phyloP scores from a whole-genome alignment of 2,797 vertebrate species.

The Smutsia temminckii region DNA sequence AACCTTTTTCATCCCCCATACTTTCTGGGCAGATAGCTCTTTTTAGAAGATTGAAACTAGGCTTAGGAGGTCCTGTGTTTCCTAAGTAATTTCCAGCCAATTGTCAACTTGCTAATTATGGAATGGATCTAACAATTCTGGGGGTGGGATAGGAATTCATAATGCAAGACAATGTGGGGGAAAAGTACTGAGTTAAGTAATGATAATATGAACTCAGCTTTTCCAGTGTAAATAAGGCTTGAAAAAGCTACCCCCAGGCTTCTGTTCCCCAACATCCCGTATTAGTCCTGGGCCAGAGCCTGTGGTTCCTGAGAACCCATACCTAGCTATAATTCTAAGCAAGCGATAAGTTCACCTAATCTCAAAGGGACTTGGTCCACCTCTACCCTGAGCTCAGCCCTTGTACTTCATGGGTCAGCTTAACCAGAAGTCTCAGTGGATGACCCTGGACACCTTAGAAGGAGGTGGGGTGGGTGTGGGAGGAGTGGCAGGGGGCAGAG shows the following conservation, averaged over 20 bases:
- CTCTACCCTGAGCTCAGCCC: not conserved
- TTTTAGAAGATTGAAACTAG: conserved; percentile 13
- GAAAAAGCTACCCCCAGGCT: not conserved
- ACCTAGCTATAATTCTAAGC: not conserved
- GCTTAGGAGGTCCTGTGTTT: not conserved
- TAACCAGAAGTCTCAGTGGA: not conserved
- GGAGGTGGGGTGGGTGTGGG: too few species aligned
- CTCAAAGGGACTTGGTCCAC: not conserved
- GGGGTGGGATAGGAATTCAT: not conserved
- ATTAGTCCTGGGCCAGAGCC: not conserved
- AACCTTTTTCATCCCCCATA: not conserved
- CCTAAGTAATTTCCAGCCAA: not conserved
- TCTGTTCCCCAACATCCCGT: not conserved
- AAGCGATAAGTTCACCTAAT: not conserved
- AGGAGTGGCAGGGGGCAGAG: not conserved
- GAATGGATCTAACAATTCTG: not conserved
- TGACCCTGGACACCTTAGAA: not conserved
- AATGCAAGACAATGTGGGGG: not conserved
- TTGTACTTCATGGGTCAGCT: not conserved
- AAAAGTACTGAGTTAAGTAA: not conserved
- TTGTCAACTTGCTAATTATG: not conserved
- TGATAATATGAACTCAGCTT: not conserved
- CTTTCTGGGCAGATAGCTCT: not conserved
- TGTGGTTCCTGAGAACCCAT: not conserved
- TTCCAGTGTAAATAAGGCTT: not conserved